Evolutionary conservation across 2,888 invertebrate genomes (phyloP).

Genomic region (Tetheella fluctuosa): DNA sequence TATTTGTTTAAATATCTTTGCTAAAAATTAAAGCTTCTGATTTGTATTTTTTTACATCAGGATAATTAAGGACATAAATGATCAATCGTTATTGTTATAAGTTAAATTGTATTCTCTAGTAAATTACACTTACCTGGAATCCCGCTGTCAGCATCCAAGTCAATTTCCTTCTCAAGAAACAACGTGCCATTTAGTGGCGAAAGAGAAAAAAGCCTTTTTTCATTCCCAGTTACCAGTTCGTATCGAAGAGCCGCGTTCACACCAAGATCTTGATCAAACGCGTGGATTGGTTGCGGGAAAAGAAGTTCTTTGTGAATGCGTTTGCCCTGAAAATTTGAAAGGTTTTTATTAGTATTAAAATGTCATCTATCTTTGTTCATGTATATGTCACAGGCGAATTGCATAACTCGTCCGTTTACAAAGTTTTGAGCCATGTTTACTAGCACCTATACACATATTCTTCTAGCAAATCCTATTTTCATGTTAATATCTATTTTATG

Average conservation of each 20-base stretch:
- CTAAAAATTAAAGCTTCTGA: too few species aligned
- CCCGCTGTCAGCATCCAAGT: constrained; percentile 88
- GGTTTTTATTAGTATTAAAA: too few species aligned
- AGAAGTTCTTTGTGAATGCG: constrained; percentile 88
- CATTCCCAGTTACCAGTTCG: constrained; percentile 92
- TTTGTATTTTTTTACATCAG: neutral
- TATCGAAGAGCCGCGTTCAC: constrained; percentile 90
- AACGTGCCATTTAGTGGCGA: constrained; percentile 90
- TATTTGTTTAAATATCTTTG: too few species aligned
- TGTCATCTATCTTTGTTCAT: too few species aligned
- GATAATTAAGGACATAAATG: too few species aligned
- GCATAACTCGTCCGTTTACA: too few species aligned
- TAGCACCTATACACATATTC: too few species aligned
- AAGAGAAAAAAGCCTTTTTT: constrained; percentile 89
- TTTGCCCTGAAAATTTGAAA: constrained; percentile 83
- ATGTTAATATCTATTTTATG: too few species aligned
- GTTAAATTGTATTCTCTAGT: neutral
- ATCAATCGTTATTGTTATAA: too few species aligned
- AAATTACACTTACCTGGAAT: constrained; percentile 81
- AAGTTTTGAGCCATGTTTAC: too few species aligned
- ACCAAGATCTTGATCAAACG: constrained; percentile 91
- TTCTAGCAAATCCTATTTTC: too few species aligned
- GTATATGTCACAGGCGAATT: too few species aligned
- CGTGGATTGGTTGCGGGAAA: constrained; percentile 89
- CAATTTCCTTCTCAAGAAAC: constrained; percentile 91